phyloP scores from a whole-genome alignment of 2,113 vertebrate genomes.

The Oceanites oceanicus region DNA sequence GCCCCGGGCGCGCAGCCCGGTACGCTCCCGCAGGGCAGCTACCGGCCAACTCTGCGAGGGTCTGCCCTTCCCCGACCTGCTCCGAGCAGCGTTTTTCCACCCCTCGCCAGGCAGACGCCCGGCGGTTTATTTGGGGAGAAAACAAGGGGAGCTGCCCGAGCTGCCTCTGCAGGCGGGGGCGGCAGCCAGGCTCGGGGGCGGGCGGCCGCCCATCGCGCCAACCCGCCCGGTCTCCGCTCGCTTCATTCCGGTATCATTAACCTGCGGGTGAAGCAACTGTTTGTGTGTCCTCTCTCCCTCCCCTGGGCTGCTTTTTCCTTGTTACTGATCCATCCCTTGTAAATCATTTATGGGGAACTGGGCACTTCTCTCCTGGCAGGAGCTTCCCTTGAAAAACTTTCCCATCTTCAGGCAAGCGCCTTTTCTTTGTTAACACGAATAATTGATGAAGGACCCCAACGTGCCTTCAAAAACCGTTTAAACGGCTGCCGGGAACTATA shows the following conservation, averaged over 20 bases:
- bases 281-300: not conserved
- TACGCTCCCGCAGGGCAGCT: not conserved
- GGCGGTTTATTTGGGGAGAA: not conserved
- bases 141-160: not conserved
- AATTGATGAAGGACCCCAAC: conserved; percentile 39
- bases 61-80: not conserved
- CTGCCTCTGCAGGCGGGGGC: not conserved
- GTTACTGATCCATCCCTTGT: conserved; percentile 46
- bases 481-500: conserved; percentile 26
- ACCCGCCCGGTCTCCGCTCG: not conserved
- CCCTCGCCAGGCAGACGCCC: not conserved
- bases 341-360: conserved; percentile 46
- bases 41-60: not conserved
- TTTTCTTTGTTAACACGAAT: conserved; percentile 28
- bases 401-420: not conserved
- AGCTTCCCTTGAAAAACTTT: conserved; percentile 56
- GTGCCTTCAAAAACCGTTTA: conserved; percentile 37
- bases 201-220: not conserved
- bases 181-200: not conserved
- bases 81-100: not conserved
- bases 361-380: conserved; percentile 8
- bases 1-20: not conserved
- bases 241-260: conserved; percentile 14
- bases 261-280: not conserved
- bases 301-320: not conserved